phyloP scores from a whole-genome alignment of 2,888 invertebrate species.

The Cybosia mesomella region DNA sequence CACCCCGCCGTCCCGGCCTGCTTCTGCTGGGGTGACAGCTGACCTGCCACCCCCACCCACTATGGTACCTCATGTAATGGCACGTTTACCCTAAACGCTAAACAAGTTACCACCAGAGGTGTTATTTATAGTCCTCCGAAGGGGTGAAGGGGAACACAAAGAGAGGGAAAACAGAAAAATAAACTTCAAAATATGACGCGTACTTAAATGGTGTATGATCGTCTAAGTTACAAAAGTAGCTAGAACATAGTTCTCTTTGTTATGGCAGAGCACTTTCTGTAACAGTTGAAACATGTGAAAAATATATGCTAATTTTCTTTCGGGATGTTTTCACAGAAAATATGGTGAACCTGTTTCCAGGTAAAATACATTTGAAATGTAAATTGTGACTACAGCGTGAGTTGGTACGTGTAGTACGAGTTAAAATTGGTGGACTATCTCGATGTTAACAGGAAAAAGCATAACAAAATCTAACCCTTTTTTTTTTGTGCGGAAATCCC shows the following conservation, averaged over 20 bases:
- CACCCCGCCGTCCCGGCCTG: too few species aligned
- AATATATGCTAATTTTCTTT: slow-evolving; percentile 11
- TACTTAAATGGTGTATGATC: neutral
- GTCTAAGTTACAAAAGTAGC: neutral
- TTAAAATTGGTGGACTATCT: neutral
- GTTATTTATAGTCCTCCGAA: too few species aligned
- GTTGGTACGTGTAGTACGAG: neutral
- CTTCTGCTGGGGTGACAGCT: too few species aligned
- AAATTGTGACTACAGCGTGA: slow-evolving; percentile 1
- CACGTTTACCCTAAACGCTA: too few species aligned
- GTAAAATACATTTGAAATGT: slow-evolving; percentile 8
- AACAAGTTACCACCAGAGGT: too few species aligned
- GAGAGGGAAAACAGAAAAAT: neutral
- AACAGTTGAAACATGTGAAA: slow-evolving; percentile 10
- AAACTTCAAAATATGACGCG: neutral
- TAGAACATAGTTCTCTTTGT: neutral
- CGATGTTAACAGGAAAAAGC: neutral
- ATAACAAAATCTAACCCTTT: too few species aligned
- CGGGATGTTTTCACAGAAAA: slow-evolving; percentile 16
- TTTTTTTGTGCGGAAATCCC: too few species aligned
- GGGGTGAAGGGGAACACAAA: too few species aligned
- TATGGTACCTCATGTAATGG: too few species aligned
- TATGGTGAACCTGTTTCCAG: slow-evolving; percentile 7
- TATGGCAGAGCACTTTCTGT: neutral
- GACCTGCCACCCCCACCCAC: too few species aligned